phyloP scores from a whole-genome alignment of 2,797 vertebrate species.

The Merluccius polli region DNA sequence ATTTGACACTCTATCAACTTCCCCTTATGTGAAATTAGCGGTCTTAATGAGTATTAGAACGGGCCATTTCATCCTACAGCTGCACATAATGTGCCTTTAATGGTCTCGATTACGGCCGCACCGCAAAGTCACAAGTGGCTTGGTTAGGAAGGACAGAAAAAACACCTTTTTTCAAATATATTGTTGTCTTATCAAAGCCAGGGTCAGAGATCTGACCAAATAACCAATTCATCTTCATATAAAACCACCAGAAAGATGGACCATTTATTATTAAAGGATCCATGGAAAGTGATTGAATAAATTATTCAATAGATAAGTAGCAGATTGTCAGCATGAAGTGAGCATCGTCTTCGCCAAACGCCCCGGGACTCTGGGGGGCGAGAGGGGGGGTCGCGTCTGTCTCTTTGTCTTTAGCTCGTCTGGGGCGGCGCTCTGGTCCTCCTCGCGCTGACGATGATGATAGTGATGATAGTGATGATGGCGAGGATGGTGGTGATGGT shows the following conservation, averaged over 20 bases:
- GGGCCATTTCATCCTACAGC: conserved; percentile 60
- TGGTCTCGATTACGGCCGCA: conserved; percentile 48
- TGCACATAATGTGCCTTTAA: conserved; percentile 62
- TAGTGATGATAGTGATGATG: not conserved
- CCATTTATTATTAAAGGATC: not conserved
- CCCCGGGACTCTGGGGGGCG: not conserved
- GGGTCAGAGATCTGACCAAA: conserved; percentile 13
- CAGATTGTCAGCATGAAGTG: not conserved
- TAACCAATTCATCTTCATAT: not conserved
- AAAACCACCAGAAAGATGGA: not conserved
- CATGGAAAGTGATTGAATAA: too few species aligned
- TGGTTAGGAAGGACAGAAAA: conserved; percentile 25
- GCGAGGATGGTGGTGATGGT: not conserved
- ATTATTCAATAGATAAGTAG: not conserved
- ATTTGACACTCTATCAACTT: conserved; percentile 58
- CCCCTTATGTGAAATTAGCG: conserved; percentile 62
- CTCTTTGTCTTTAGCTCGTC: not conserved
- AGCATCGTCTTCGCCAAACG: too few species aligned
- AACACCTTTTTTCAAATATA: conserved; percentile 18
- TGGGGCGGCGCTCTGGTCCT: not conserved
- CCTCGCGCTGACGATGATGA: not conserved
- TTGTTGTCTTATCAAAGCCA: not conserved
- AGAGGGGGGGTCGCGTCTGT: not conserved
- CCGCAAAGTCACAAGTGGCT: conserved; percentile 38
- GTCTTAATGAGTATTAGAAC: conserved; percentile 65